A percentile compares a stretch with the other conserved stretches of the same genome.
Evolutionary conservation across 2,113 vertebrate genomes (phyloP).

Genomic region (Prochilodus magdalenae): DNA sequence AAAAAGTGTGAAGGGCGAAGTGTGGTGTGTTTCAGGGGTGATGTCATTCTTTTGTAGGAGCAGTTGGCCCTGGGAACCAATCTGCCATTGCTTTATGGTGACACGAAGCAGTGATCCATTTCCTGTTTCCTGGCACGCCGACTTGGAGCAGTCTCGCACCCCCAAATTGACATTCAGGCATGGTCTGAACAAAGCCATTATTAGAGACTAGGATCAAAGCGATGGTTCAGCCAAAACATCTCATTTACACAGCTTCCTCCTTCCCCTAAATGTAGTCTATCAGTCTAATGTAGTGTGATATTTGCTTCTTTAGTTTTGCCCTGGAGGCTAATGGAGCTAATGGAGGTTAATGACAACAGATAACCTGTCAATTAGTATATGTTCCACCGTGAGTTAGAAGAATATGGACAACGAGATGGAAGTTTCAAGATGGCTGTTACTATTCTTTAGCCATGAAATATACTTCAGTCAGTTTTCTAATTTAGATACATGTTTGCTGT

Average conservation of each 20-base stretch:
- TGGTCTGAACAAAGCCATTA: conserved; percentile 41
- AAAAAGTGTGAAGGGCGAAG: neutral
- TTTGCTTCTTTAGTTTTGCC: too few species aligned
- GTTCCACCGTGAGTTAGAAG: too few species aligned
- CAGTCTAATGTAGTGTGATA: too few species aligned
- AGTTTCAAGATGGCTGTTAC: too few species aligned
- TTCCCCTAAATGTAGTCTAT: neutral
- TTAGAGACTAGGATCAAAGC: conserved; percentile 24
- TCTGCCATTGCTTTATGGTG: conserved; percentile 51
- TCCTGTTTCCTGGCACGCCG: conserved; percentile 57
- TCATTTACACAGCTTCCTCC: neutral
- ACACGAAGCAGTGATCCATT: conserved; percentile 53
- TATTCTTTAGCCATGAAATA: too few species aligned
- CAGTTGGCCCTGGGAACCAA: conserved; percentile 50
- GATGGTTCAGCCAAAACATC: neutral
- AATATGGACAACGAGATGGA: too few species aligned
- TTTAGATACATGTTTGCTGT: too few species aligned
- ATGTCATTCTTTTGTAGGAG: conserved; percentile 50
- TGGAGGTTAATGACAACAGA: too few species aligned
- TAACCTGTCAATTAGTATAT: too few species aligned
- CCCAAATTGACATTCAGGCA: conserved; percentile 40
- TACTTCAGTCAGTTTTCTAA: too few species aligned
- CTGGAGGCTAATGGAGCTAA: too few species aligned
- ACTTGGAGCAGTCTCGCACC: conserved; percentile 38
- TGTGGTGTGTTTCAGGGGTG: conserved; percentile 31